A percentile compares a stretch with the other conserved stretches of the same genome.
phyloP scores from a whole-genome alignment of 2,113 vertebrate species.

The Apodemus speciosus region DNA sequence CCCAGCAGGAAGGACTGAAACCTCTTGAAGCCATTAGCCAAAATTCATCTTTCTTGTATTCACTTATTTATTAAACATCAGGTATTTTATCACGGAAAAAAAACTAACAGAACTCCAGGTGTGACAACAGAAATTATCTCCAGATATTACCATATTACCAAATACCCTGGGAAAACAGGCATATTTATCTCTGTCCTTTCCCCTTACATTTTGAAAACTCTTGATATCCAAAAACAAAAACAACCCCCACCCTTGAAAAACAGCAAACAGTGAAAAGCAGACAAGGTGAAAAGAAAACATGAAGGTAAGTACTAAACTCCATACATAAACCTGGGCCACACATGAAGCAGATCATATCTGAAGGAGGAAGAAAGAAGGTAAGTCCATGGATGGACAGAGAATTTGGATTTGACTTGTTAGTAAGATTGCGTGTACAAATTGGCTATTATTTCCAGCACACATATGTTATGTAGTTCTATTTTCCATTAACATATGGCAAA shows the following conservation, averaged over 20 bases:
- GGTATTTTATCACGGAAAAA: background rate
- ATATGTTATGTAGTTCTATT: background rate
- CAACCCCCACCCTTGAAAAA: background rate
- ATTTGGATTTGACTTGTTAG: background rate
- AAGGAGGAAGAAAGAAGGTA: background rate
- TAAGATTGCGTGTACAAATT: background rate
- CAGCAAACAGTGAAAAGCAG: background rate
- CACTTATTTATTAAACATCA: background rate
- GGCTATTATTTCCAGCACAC: background rate
- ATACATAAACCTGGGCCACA: background rate
- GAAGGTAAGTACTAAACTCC: too few species aligned
- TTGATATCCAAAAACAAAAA: background rate
- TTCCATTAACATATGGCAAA: background rate
- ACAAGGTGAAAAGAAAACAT: background rate
- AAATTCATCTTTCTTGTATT: background rate
- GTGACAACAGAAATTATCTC: background rate
- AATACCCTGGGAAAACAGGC: accelerated
- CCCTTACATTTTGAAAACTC: background rate
- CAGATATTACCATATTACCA: background rate
- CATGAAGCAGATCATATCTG: too few species aligned
- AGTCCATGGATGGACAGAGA: background rate
- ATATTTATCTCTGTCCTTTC: background rate
- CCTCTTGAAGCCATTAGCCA: background rate
- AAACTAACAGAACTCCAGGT: background rate
- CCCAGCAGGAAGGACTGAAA: background rate